Evolutionary conservation across 2,888 invertebrate species (phyloP), one percentile per base, ranked within the genome.

Genomic region (Ectemnius continuus): DNA sequence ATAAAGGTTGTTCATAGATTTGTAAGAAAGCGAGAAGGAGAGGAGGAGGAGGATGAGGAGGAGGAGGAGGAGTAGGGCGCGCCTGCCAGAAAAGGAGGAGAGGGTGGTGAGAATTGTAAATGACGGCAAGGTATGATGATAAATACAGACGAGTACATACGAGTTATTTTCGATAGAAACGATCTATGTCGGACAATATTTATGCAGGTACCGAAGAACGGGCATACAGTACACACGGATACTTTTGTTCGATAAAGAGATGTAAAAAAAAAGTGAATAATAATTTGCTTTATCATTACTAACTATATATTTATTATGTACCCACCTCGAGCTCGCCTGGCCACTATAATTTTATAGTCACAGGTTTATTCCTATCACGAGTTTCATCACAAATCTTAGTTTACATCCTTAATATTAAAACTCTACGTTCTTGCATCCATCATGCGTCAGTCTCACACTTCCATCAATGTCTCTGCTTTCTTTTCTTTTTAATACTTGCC

Each of bases 131-230:
- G 47, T 61, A 58, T 26, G 18, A 74, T 23, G 71, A 67, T 67
- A 65, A 62, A 77, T 68, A 72, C 71, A 73, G 67, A 62, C 70
- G 52, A 66, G 67, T 73, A 48, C 62, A 69, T 66, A 66, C 46
- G 48, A 76, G 65, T 76, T 76, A 76, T 76, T 76, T 76, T 76
- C 76, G 70, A 76, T 75, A 75, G 71, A 75, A 73, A 62, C 26
- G 48, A 75, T 75, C 52, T 64, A 70, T 58, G 71, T 75, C 75
- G 75, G 75, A 71, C 71, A 71, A 76, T 76, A 76, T 75, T 75
- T 75, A 62, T 75, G 65, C 23, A 64, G 56, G 16, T 64, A 65
- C 63, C 47, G 60, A 26, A 60, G 57, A 48, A 61, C 46, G 63
- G 18, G 61, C 18, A 61, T 71, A 45, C 16, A 60, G 61, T 63